Percentiles rank a stretch among this genome's conserved stretches.
phyloP scores from a whole-genome alignment of 1,140 invertebrate species.

The Aphidius gifuensis region DNA sequence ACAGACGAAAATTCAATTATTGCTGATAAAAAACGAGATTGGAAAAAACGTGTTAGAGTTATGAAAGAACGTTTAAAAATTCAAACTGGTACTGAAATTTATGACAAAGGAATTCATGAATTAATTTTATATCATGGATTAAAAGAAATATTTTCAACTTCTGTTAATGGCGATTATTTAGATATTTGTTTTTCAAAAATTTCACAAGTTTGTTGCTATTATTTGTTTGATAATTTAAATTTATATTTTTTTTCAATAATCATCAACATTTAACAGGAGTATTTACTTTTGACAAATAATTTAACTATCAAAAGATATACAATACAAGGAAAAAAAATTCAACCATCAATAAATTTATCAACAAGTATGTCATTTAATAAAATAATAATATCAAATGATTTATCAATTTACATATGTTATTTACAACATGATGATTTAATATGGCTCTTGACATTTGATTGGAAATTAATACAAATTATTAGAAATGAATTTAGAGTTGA shows the following conservation, averaged over 20 bases:
- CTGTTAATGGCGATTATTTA: slow-evolving; percentile 23
- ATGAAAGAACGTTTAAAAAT: slow-evolving; percentile 26
- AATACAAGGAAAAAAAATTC: slow-evolving; percentile 26
- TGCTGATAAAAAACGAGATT: slow-evolving; percentile 7
- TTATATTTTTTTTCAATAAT: not conserved
- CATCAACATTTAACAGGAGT: slow-evolving; percentile 23
- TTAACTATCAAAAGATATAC: slow-evolving; percentile 25
- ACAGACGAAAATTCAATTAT: not conserved
- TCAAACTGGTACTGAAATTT: slow-evolving; percentile 22
- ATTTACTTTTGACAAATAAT: slow-evolving; percentile 22
- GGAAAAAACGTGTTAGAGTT: slow-evolving; percentile 15
- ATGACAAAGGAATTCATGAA: slow-evolving; percentile 15
- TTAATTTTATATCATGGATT: slow-evolving; percentile 30
- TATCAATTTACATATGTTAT: slow-evolving; percentile 21
- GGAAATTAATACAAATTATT: slow-evolving; percentile 23
- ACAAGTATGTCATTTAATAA: slow-evolving; percentile 28
- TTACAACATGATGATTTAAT: slow-evolving; percentile 26
- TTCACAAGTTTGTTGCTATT: not conserved
- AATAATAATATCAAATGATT: slow-evolving; percentile 25
- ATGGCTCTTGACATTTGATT: slow-evolving; percentile 23
- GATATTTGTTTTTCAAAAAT: slow-evolving; percentile 27
- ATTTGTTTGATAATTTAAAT: not conserved
- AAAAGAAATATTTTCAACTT: slow-evolving; percentile 20
- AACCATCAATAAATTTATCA: slow-evolving; percentile 22
- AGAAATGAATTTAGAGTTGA: slow-evolving; percentile 28